Conservation (phyloP, 2,113 vertebrate genomes). For the Odocoileus virginianus region DNA sequence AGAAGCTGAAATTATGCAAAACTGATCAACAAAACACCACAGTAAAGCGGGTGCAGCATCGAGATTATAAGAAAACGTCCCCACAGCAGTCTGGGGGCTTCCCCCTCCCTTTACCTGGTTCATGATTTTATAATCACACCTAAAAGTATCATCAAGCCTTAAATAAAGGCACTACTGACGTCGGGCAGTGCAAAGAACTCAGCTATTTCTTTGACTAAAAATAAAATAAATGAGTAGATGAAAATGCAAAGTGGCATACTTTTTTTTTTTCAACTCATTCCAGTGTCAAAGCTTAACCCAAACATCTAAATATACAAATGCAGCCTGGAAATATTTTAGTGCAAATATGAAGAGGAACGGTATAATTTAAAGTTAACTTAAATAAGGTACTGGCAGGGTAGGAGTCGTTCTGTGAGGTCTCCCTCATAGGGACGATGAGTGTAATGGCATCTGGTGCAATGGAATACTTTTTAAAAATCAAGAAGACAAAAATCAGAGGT, state of each 20-base stretch:
- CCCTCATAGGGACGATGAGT: not conserved
- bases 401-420: slow-evolving; percentile 58
- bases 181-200: slow-evolving; percentile 68
- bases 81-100: slow-evolving; percentile 39
- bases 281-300: slow-evolving; percentile 81
- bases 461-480: slow-evolving; percentile 55
- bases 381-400: slow-evolving; percentile 77
- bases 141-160: slow-evolving; percentile 25
- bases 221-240: slow-evolving; percentile 51
- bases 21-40: slow-evolving; percentile 56
- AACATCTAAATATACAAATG: slow-evolving; percentile 82
- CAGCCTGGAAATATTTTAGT: slow-evolving; percentile 81
- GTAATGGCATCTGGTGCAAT: slow-evolving; percentile 55
- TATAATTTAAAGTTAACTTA: slow-evolving; percentile 81
- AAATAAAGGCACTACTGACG: slow-evolving; percentile 66
- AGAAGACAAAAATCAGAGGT: slow-evolving; percentile 68
- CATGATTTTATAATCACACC: slow-evolving; percentile 30
- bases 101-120: slow-evolving; percentile 51
- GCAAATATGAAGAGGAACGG: slow-evolving; percentile 84
- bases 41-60: slow-evolving; percentile 52
- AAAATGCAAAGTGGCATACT: slow-evolving; percentile 64
- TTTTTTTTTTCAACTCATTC: slow-evolving; percentile 78
- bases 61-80: not conserved
- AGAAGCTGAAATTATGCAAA: slow-evolving; percentile 75
- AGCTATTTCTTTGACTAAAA: slow-evolving; percentile 13